phyloP scores from a whole-genome alignment of 37 sponge, comb jelly and placozoan species.

The Cladorhizidae sp. region DNA sequence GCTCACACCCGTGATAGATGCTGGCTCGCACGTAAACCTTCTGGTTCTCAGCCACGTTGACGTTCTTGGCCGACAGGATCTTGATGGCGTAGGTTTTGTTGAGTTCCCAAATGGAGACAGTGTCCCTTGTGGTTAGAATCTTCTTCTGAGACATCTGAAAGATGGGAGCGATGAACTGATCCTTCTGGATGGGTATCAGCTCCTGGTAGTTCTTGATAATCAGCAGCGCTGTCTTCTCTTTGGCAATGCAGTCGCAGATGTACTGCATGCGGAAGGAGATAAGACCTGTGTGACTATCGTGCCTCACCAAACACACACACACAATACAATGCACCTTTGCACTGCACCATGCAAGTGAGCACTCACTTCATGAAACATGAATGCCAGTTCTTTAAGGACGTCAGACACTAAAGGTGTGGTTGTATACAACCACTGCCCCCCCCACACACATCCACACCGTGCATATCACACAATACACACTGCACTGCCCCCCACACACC shows the following conservation, averaged over 20 bases:
- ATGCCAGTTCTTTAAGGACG: too few relatives aligned
- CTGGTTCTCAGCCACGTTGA: constrained; percentile 66
- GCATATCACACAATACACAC: too few relatives aligned
- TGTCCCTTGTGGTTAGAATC: background rate
- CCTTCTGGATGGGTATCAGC: constrained; percentile 46
- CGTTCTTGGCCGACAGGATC: constrained; percentile 69
- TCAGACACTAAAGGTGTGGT: too few relatives aligned
- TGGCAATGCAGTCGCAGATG: constrained; percentile 60
- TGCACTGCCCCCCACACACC: too few relatives aligned
- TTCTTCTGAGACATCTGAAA: background rate
- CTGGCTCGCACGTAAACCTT: constrained; percentile 82
- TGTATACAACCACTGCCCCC: too few relatives aligned
- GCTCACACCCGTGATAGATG: constrained; percentile 85
- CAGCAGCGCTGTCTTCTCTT: constrained; percentile 22
- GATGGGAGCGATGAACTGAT: constrained; percentile 57
- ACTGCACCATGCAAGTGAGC: too few relatives aligned
- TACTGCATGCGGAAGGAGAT: too few relatives aligned
- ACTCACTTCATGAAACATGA: too few relatives aligned
- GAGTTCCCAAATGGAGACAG: constrained; percentile 53
- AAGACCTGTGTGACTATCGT: too few relatives aligned
- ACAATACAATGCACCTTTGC: too few relatives aligned
- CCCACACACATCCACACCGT: too few relatives aligned
- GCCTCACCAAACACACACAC: too few relatives aligned
- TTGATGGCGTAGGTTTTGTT: constrained; percentile 53
- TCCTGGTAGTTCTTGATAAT: constrained; percentile 19